These are phyloP conservation scores for Temnothorax ravouxi DNA, from an alignment of 2,888 invertebrate genomes.

Conservation along the genomic window DNA sequence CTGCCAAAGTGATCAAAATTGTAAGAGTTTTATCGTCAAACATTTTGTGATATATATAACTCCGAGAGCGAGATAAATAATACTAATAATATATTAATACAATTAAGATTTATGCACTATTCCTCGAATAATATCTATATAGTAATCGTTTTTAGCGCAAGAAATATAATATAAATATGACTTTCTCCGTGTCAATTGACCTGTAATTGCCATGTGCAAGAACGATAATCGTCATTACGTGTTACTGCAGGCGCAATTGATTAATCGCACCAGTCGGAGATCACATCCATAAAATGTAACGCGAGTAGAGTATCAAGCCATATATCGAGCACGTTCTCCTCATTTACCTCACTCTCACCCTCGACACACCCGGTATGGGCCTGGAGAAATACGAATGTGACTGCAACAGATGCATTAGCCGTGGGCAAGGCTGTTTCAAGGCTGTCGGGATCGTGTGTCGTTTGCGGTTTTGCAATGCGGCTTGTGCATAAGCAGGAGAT, in stretches of 20 bases:
- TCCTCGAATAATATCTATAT: neutral
- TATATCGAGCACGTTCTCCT: slow-evolving; percentile 30
- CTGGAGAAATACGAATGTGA: slow-evolving; percentile 58
- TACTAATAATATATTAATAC: neutral
- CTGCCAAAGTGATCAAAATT: neutral
- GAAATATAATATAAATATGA: neutral
- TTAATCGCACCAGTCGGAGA: neutral
- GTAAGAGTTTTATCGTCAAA: neutral
- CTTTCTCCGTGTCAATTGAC: neutral
- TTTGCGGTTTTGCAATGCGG: slow-evolving; percentile 72
- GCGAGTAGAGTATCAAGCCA: slow-evolving; percentile 20
- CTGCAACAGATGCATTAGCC: slow-evolving; percentile 71
- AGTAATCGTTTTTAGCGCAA: neutral
- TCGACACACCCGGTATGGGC: slow-evolving; percentile 56
- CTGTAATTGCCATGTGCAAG: neutral
- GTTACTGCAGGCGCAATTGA: slow-evolving; percentile 8
- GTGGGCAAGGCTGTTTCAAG: slow-evolving; percentile 84
- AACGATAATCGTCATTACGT: neutral
- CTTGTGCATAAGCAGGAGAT: slow-evolving; percentile 6
- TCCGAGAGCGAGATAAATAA: neutral
- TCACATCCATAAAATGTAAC: slow-evolving; percentile 15
- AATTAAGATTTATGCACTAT: neutral
- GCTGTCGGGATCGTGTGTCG: slow-evolving; percentile 77
- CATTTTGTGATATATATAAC: neutral
- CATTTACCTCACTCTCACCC: slow-evolving; percentile 62